Percentiles rank a stretch among this genome's conserved stretches.
These are phyloP conservation scores for Dolichomitus sp. DNA, from an alignment of 2,888 invertebrate species.

Conservation along the genomic window DNA sequence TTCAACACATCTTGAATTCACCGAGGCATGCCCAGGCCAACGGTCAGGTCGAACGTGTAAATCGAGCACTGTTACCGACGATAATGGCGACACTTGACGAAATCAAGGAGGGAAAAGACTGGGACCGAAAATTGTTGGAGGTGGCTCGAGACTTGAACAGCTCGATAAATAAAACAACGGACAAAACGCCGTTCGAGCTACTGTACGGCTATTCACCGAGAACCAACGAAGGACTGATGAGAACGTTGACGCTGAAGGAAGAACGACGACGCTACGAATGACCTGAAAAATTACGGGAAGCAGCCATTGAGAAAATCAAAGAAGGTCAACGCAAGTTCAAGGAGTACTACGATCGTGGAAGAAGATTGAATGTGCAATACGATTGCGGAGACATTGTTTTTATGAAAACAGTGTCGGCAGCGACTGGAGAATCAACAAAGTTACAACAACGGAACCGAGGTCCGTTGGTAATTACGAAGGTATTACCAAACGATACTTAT, in stretches of 20 bases:
- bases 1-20: neutral
- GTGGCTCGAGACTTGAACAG: too few species aligned
- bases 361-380: conserved; percentile 36
- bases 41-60: neutral
- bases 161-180: too few species aligned
- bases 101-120: too few species aligned
- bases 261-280: conserved; percentile 30
- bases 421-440: conserved; percentile 29
- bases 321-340: conserved; percentile 34
- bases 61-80: too few species aligned
- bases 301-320: conserved; percentile 30
- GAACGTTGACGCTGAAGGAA: conserved; percentile 21
- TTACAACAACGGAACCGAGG: conserved; percentile 25
- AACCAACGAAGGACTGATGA: conserved; percentile 16
- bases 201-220: conserved; percentile 51
- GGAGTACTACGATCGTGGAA: conserved; percentile 33
- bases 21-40: neutral
- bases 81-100: too few species aligned
- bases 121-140: too few species aligned
- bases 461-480: conserved; percentile 31
- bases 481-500: conserved; percentile 34
- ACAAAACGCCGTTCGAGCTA: conserved; percentile 63
- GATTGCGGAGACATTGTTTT: conserved; percentile 44
- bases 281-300: conserved; percentile 29
- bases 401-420: conserved; percentile 30